These are phyloP conservation scores for Andricus curvator DNA, from an alignment of 2,888 invertebrate genomes.

Conservation along the genomic window DNA sequence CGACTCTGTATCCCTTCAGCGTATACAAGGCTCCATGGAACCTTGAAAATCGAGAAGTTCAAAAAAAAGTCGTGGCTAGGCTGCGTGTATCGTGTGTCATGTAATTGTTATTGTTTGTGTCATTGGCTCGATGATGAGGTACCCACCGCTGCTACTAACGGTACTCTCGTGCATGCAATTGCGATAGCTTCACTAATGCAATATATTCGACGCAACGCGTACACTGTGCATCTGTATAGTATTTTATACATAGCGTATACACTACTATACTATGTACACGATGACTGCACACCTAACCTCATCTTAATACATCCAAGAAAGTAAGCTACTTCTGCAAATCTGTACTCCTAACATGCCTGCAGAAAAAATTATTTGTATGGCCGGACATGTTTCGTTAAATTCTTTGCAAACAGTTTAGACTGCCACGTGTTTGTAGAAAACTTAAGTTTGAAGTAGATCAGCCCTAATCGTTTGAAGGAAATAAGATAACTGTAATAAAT, in stretches of 20 bases:
- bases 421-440: background rate
- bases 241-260: background rate
- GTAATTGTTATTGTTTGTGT: background rate
- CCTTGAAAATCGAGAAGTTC: background rate
- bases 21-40: background rate
- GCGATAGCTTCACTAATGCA: background rate
- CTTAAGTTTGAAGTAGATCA: background rate
- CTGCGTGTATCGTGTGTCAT: background rate
- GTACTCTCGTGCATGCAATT: background rate
- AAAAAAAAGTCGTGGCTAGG: background rate
- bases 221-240: background rate
- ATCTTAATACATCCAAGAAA: background rate
- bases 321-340: background rate
- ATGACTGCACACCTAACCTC: background rate
- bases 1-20: conserved; percentile 19
- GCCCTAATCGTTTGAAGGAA: background rate
- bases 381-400: background rate
- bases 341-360: background rate
- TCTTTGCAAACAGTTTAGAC: background rate
- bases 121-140: background rate
- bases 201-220: background rate
- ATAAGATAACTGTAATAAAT: background rate
- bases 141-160: background rate
- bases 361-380: background rate
- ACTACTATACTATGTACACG: background rate